phyloP scores from a whole-genome alignment of 2,797 vertebrate species.

The Xerus rutilus region DNA sequence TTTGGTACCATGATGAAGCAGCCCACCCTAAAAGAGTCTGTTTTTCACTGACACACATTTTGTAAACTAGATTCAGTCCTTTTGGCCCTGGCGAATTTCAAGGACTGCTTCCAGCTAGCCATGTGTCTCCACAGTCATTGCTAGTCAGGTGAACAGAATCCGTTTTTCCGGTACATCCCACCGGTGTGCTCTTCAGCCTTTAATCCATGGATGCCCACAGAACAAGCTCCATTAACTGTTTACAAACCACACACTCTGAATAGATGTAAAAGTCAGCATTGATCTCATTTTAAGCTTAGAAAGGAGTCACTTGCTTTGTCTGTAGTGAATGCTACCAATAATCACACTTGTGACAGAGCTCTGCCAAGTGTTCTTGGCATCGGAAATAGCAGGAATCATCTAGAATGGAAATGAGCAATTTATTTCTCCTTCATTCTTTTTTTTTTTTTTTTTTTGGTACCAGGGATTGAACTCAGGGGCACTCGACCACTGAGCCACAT shows the following conservation, averaged over 20 bases:
- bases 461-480: no score
- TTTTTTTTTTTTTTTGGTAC: no score
- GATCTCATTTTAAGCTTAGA: constrained; percentile 58
- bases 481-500: no score
- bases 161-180: constrained; percentile 65
- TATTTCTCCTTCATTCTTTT: not conserved
- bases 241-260: constrained; percentile 33
- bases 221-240: constrained; percentile 61
- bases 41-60: constrained; percentile 4
- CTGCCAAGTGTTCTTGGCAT: not conserved
- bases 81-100: constrained; percentile 57
- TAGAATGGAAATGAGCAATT: not conserved
- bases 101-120: constrained; percentile 60
- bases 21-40: not conserved
- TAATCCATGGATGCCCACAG: constrained; percentile 48
- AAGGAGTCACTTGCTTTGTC: not conserved
- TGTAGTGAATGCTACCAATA: not conserved
- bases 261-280: constrained; percentile 54
- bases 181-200: not conserved
- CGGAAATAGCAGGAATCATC: not conserved
- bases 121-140: not conserved
- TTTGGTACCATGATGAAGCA: not conserved
- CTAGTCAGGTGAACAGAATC: constrained; percentile 53
- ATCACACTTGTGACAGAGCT: not conserved
- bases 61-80: constrained; percentile 33